Percentiles rank a stretch among this genome's conserved stretches.
Conservation (phyloP, 2,113 vertebrate species). For the Tachycineta bicolor region DNA sequence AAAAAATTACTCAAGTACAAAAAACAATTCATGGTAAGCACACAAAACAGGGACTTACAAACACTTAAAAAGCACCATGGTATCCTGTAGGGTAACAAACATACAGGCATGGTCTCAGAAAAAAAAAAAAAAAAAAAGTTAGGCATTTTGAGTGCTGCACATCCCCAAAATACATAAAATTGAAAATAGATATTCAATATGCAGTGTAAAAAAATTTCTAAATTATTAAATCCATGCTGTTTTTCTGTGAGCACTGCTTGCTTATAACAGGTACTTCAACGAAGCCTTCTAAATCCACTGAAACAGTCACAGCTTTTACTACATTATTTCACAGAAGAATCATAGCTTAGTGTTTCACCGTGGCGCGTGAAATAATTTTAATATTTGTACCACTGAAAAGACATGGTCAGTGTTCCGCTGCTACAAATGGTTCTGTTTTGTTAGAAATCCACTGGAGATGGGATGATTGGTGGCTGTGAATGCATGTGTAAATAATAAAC, state of each 20-base stretch:
- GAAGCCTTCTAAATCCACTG: background rate
- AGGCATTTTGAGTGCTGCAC: background rate
- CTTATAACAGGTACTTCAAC: background rate
- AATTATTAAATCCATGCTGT: background rate
- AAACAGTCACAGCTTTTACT: background rate
- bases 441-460: background rate
- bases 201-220: background rate
- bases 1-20: background rate
- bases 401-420: background rate
- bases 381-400: background rate
- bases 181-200: background rate
- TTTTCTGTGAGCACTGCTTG: background rate
- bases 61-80: background rate
- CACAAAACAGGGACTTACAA: background rate
- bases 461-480: background rate
- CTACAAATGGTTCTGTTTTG: background rate
- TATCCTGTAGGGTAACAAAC: background rate
- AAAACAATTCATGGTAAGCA: background rate
- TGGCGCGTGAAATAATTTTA: background rate
- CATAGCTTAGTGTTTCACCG: background rate
- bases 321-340: background rate
- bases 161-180: background rate
- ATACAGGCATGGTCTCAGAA: background rate
- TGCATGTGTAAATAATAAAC: background rate
- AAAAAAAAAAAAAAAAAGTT: background rate